phyloP scores from a whole-genome alignment of 2,113 vertebrate genomes.

The Halichoerus grypus region DNA sequence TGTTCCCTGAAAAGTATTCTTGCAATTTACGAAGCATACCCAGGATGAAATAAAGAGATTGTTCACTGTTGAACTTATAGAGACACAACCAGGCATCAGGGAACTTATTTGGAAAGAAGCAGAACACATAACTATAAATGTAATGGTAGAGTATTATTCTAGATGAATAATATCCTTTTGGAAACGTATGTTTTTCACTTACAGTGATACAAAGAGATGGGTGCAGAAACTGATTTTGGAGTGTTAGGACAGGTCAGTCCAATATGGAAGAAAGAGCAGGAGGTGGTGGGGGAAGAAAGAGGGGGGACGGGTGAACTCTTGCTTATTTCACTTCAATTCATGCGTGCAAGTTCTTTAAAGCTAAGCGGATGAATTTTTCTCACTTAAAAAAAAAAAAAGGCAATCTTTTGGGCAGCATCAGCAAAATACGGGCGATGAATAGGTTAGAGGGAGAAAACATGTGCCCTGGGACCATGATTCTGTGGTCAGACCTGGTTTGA shows the following conservation, averaged over 20 bases:
- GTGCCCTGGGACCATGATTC: not conserved
- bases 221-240: conserved; percentile 34
- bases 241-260: not conserved
- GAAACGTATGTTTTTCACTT: not conserved
- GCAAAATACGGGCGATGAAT: conserved; percentile 6
- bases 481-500: conserved; percentile 69
- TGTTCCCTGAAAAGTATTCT: not conserved
- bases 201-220: not conserved
- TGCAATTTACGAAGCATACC: not conserved
- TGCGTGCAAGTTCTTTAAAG: not conserved
- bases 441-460: conserved; percentile 36
- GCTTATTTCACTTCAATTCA: not conserved
- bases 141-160: not conserved
- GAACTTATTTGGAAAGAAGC: not conserved
- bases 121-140: not conserved
- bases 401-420: conserved; percentile 68
- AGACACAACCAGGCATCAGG: not conserved
- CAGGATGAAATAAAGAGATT: not conserved
- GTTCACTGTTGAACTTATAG: not conserved
- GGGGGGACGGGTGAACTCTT: not conserved
- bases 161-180: not conserved
- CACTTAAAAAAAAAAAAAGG: conserved; percentile 52
- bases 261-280: not conserved
- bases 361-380: not conserved
- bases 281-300: not conserved